A percentile compares a stretch with the other conserved stretches of the same genome.
Conservation (phyloP, 2,113 vertebrate species). For the Actinemys pallida region DNA sequence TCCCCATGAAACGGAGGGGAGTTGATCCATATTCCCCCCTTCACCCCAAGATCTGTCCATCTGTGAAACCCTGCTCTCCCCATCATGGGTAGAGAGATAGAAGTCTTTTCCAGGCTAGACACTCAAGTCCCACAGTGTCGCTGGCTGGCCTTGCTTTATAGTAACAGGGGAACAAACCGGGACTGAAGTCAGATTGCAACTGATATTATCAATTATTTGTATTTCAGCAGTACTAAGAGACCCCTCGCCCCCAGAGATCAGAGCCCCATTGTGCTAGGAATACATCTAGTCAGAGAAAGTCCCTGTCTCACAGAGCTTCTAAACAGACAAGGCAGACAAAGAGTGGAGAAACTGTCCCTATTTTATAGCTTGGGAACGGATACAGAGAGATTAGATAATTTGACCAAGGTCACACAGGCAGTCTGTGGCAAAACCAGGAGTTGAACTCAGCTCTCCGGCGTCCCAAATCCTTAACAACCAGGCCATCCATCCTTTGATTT, state of each 20-base stretch:
- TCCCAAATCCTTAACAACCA: background rate
- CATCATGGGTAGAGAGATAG: background rate
- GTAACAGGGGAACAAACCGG: background rate
- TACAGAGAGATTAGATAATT: background rate
- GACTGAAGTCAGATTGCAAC: background rate
- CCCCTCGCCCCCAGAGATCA: background rate
- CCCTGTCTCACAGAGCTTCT: background rate
- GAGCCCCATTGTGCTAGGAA: background rate
- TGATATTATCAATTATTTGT: background rate
- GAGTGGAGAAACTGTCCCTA: background rate
- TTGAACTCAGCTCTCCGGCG: background rate
- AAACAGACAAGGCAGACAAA: background rate
- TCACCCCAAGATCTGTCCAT: background rate
- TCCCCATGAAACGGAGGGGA: background rate
- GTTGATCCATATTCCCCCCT: background rate
- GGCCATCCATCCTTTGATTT: constrained; percentile 26
- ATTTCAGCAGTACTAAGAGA: background rate
- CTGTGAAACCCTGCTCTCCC: background rate
- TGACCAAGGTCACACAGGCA: background rate
- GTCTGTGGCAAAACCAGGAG: background rate
- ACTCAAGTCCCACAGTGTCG: background rate
- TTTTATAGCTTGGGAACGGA: background rate
- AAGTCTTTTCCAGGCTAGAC: background rate
- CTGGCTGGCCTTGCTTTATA: background rate
- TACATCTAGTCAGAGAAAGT: background rate